phyloP scores from a whole-genome alignment of 2,113 vertebrate genomes.

The Sinocyclocheilus rhinocerous region DNA sequence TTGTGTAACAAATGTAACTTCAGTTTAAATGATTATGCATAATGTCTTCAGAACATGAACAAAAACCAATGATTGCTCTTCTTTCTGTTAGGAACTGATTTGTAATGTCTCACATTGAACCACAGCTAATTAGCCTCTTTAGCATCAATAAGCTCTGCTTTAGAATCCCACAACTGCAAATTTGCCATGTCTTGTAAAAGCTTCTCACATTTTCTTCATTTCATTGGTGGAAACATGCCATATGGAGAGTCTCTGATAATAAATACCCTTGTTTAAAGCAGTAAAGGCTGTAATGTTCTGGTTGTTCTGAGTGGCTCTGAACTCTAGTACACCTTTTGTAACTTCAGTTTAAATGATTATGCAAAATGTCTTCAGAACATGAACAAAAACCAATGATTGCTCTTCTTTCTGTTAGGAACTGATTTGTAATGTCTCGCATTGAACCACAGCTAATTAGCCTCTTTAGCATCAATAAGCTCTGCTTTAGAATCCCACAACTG shows the following conservation, averaged over 20 bases:
- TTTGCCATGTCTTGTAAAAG: background rate
- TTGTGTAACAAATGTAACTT: background rate
- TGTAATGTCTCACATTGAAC: background rate
- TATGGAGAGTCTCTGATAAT: background rate
- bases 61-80: constrained; percentile 17
- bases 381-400: constrained; percentile 27
- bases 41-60: background rate
- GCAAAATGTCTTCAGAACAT: background rate
- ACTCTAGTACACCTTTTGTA: too few species aligned
- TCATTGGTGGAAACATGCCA: background rate
- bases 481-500: background rate
- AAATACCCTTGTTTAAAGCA: background rate
- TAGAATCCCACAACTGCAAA: background rate
- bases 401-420: background rate
- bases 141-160: background rate
- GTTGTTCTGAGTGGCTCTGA: too few species aligned
- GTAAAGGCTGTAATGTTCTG: background rate
- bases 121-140: background rate
- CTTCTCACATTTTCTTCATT: background rate
- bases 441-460: constrained; percentile 5
- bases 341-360: background rate
- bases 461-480: background rate
- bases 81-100: background rate
- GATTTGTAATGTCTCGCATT: background rate
- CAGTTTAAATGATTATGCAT: background rate